phyloP scores from a whole-genome alignment of 2,797 vertebrate genomes.

The Rhinichthys osculus region DNA sequence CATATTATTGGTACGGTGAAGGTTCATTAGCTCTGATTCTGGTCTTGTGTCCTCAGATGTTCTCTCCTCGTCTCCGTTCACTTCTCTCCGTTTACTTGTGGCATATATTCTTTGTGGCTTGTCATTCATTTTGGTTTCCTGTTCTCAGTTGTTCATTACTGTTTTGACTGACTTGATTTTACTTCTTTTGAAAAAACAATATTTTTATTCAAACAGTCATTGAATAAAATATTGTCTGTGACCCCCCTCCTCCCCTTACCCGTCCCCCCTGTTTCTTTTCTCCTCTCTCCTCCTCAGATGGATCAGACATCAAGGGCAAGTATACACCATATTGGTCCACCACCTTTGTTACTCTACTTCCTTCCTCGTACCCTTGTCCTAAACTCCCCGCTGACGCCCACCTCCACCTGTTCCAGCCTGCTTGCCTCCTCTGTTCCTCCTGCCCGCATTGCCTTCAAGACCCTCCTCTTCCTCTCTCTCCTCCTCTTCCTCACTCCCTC shows the following conservation, averaged over 20 bases:
- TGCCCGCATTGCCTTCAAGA: constrained; percentile 76
- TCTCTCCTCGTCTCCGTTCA: constrained; percentile 32
- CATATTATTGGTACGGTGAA: not conserved
- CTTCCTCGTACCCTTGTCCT: constrained; percentile 73
- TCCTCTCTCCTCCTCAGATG: constrained; percentile 99
- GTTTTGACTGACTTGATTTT: constrained; percentile 87
- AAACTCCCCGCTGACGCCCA: constrained; percentile 70
- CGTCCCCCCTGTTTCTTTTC: constrained; percentile 96
- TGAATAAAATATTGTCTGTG: constrained; percentile 99
- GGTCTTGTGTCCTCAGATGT: constrained; percentile 33
- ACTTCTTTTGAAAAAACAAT: constrained; percentile 91
- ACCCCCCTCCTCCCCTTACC: constrained; percentile 86
- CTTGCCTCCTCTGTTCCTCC: constrained; percentile 76
- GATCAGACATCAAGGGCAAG: constrained; percentile 99
- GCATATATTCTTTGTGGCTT: constrained; percentile 51
- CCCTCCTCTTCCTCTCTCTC: constrained; percentile 56
- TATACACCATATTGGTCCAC: constrained; percentile 99
- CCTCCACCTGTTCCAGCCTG: constrained; percentile 76
- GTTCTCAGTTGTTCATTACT: constrained; percentile 68
- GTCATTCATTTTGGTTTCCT: constrained; percentile 41
- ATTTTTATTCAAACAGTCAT: constrained; percentile 99
- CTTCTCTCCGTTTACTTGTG: constrained; percentile 27
- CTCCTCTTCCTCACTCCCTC: constrained; percentile 57
- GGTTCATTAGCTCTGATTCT: constrained; percentile 11
- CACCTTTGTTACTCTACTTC: constrained; percentile 77